Percentiles rank a stretch among this genome's conserved stretches.
Conservation (phyloP, 2,113 vertebrate genomes). For the Leucopsar rothschildi region DNA sequence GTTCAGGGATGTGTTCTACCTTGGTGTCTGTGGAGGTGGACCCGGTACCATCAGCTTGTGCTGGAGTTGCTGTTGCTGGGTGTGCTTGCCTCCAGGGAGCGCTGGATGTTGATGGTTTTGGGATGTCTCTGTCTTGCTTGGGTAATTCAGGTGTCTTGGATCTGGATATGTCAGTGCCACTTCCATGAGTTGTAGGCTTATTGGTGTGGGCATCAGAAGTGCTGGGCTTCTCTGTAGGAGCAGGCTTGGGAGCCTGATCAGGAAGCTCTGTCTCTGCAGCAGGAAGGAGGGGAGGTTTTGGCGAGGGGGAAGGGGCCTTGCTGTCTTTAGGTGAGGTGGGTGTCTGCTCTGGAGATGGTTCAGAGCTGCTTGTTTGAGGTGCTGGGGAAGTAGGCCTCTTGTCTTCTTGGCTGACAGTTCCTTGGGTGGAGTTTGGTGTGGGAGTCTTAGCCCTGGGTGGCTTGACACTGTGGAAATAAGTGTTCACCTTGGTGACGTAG, state of each 20-base stretch:
- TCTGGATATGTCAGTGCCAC: accelerated
- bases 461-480: constrained; percentile 7
- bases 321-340: background rate
- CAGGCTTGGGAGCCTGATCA: background rate
- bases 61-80: background rate
- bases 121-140: background rate
- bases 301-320: background rate
- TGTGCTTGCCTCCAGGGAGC: background rate
- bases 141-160: background rate
- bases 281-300: background rate
- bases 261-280: background rate
- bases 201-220: background rate
- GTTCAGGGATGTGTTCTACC: background rate
- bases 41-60: background rate
- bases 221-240: background rate
- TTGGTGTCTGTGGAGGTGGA: background rate
- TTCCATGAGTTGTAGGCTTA: constrained; percentile 55
- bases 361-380: background rate
- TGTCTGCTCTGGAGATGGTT: background rate
- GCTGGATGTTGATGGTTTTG: background rate
- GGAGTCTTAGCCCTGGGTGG: background rate
- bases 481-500: background rate
- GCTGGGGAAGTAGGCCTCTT: background rate
- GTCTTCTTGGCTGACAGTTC: background rate
- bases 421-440: background rate